Evolutionary conservation across 2,888 invertebrate species (phyloP).

Genomic region (Erpobdella octoculata): DNA sequence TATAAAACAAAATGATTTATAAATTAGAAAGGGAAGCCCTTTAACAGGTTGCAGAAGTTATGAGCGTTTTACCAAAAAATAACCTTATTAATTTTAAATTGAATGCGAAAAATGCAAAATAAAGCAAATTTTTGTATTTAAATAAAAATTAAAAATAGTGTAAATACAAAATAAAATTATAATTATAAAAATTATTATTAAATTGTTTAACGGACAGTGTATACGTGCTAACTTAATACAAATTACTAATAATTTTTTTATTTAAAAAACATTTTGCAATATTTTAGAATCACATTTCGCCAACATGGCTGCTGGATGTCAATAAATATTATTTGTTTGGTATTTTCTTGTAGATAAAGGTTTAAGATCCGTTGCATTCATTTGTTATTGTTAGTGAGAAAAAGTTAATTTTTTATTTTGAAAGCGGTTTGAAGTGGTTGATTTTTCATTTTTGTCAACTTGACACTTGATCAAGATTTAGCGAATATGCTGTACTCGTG

Average conservation of each 20-base stretch:
- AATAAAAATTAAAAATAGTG: not conserved
- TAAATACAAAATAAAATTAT: not conserved
- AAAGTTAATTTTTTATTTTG: not conserved
- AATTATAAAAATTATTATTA: not conserved
- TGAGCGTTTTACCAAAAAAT: not conserved
- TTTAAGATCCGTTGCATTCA: not conserved
- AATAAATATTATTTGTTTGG: slow-evolving; percentile 18
- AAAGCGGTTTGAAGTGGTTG: too few relatives aligned
- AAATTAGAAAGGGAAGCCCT: too few relatives aligned
- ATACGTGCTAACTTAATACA: not conserved
- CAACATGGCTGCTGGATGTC: slow-evolving; percentile 18
- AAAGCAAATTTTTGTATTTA: too few relatives aligned
- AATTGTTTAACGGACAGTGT: too few relatives aligned
- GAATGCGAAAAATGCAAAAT: too few relatives aligned
- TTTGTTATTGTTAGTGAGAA: not conserved
- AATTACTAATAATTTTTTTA: not conserved
- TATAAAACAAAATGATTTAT: not conserved
- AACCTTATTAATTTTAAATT: not conserved
- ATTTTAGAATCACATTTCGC: not conserved
- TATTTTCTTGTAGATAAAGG: not conserved
- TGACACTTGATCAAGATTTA: too few relatives aligned
- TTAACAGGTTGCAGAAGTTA: not conserved
- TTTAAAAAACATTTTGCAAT: not conserved
- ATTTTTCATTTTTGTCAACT: too few relatives aligned
- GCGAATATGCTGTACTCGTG: too few relatives aligned